Conservation (phyloP, 1,140 invertebrate genomes). For the Drosophila nebulosa region DNA sequence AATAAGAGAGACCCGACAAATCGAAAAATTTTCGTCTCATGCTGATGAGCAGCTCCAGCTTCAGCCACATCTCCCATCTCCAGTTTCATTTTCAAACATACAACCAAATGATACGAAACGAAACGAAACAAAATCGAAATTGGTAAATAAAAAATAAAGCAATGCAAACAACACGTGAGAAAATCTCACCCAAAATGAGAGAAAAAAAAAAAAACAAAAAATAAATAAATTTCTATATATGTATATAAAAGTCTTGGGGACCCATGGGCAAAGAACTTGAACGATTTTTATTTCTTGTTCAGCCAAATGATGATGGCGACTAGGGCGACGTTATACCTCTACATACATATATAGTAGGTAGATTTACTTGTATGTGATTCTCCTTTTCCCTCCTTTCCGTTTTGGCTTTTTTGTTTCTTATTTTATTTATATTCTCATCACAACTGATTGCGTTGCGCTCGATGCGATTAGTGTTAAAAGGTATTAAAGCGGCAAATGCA, state of each 20-base stretch:
- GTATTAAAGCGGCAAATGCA: constrained; percentile 79
- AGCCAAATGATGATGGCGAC: constrained; percentile 49
- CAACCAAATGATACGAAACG: constrained; percentile 27
- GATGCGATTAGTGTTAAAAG: constrained; percentile 79
- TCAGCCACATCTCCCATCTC: constrained; percentile 1
- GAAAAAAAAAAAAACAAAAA: constrained; percentile 25
- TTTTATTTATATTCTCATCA: constrained; percentile 79
- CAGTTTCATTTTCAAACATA: constrained; percentile 65
- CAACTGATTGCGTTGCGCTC: constrained; percentile 78
- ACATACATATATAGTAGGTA: constrained; percentile 18
- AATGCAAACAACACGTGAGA: constrained; percentile 79
- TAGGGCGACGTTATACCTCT: constrained; percentile 51
- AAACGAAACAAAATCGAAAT: constrained; percentile 56
- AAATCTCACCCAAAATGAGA: constrained; percentile 66
- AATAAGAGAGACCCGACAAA: constrained; percentile 11
- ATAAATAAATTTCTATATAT: not conserved
- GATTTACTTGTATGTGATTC: constrained; percentile 7
- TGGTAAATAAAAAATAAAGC: constrained; percentile 64
- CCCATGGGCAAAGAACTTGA: constrained; percentile 65
- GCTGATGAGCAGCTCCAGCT: constrained; percentile 57
- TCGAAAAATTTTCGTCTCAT: constrained; percentile 69
- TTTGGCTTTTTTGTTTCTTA: constrained; percentile 34
- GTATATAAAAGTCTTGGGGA: constrained; percentile 21
- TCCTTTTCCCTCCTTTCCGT: constrained; percentile 25
- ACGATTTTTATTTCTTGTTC: constrained; percentile 78